Conservation (phyloP, 2,113 vertebrate species). For the Crotalus helleri region DNA sequence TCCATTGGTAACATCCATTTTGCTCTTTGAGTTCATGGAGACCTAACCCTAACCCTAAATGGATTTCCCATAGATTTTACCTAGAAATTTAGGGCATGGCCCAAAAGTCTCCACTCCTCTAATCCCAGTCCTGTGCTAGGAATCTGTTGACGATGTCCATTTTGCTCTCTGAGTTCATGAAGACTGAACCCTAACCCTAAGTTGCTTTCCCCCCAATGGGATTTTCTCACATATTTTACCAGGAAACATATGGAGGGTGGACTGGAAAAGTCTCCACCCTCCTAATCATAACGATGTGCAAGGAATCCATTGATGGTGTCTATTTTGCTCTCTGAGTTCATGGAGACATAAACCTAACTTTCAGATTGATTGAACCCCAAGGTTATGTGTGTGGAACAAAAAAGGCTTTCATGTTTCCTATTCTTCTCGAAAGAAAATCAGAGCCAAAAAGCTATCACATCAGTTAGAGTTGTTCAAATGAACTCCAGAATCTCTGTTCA, state of each 20-base stretch:
- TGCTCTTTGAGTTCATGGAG: too few relatives aligned
- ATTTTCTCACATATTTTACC: background rate
- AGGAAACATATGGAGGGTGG: background rate
- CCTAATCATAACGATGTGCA: background rate
- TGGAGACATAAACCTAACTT: slow-evolving; percentile 13
- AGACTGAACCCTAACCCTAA: background rate
- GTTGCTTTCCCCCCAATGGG: background rate
- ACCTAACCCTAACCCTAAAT: too few relatives aligned
- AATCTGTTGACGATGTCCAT: background rate
- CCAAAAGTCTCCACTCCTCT: too few relatives aligned
- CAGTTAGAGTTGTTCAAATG: slow-evolving; percentile 30
- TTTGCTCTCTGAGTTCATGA: background rate
- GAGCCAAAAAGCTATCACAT: slow-evolving; percentile 43
- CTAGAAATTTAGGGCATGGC: too few relatives aligned
- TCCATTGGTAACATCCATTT: too few relatives aligned
- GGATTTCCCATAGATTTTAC: too few relatives aligned
- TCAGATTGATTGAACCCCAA: slow-evolving; percentile 34
- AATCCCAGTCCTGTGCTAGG: background rate
- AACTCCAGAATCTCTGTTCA: slow-evolving; percentile 33
- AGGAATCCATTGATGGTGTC: background rate
- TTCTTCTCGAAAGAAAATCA: slow-evolving; percentile 29
- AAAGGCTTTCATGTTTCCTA: slow-evolving; percentile 33
- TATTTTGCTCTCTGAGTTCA: background rate
- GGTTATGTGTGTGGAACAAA: slow-evolving; percentile 44
- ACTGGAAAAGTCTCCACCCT: background rate